Percentiles rank a stretch among this genome's conserved stretches.
Evolutionary conservation across 2,797 vertebrate genomes (phyloP).

Genomic region (Hephaestus fuliginosus): DNA sequence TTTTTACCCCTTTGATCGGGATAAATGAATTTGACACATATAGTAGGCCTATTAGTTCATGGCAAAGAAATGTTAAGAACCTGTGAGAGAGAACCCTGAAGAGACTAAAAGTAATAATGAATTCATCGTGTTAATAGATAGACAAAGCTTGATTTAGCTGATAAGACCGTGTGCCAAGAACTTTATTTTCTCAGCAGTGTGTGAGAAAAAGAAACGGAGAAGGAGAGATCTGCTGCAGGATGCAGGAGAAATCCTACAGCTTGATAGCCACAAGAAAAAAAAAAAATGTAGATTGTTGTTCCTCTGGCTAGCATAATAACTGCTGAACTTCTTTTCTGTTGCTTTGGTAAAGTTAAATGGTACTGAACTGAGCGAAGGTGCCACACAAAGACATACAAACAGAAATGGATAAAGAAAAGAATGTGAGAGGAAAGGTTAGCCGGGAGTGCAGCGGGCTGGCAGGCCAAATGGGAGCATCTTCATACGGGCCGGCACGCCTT

Average conservation of each 20-base stretch:
- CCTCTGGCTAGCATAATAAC: neutral
- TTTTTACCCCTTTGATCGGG: neutral
- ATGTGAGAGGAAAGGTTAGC: constrained; percentile 6
- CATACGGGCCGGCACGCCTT: constrained; percentile 32
- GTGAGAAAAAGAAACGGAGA: neutral
- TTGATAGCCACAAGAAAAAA: neutral
- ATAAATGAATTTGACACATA: neutral
- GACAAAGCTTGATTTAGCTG: neutral
- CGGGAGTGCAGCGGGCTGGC: constrained; percentile 10
- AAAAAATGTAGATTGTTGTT: neutral
- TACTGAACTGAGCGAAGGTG: constrained; percentile 20
- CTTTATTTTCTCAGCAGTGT: neutral
- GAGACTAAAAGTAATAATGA: neutral
- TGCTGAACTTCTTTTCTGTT: neutral
- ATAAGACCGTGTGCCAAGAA: neutral
- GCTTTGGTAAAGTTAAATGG: constrained; percentile 12
- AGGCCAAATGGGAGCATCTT: constrained; percentile 43
- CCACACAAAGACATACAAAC: neutral
- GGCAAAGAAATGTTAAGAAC: neutral
- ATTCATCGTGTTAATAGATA: neutral
- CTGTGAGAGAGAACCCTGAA: neutral
- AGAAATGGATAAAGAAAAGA: neutral
- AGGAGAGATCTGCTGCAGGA: neutral
- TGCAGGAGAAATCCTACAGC: neutral
- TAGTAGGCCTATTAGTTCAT: neutral